Base-by-base conservation (phyloP, 2,888 invertebrate species). In the Camponotus fellah region DNA sequence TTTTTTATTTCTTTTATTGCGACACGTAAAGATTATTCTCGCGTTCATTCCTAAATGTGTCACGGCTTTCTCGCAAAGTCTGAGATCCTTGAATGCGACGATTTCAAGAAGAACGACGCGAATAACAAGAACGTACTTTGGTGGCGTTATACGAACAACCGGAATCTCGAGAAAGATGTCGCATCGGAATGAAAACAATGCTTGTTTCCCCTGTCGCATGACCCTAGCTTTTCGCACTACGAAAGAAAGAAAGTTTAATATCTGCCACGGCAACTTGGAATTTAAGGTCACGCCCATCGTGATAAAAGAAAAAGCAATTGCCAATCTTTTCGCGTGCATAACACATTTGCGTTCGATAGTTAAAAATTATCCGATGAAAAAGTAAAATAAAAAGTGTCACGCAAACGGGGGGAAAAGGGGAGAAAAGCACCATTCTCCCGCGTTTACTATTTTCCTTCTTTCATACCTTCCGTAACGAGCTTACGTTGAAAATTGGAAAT, bases 141-240 rank as follows among this genome's bases (percentile, higher is more conserved):
- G 37, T 68, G 69, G 43, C 21, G 46, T 62, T 68, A 53, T 53
- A 75, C 21, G 65, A 79, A 83, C 8, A 1, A 12, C 46, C 53
- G 74, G 75, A 76, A 85, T 80, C 68, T 34, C 40, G n/a, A 74
- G 58, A 62, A 58, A 71, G 81, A 83, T 49, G 49, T 86, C 53
- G 56, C 84, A 65, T 65, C 43, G 83, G 84, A 83, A 87, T 79
- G 83, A 86, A 86, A 87, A 86, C 84, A 88, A 88, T 85, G 81
- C 86, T 60, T 71, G 80, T 74, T 75, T 81, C 40, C 53, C 56
- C 58, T 34, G 32, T 9, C 32, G 14, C 9, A 17, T 46, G 34
- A 12, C 72, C 40, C 40, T 53, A 53, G 53, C 69, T 43, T 83
- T 60, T 76, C 58, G 37, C 81, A 26, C 62, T 43, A 40, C 64